phyloP scores from a whole-genome alignment of 2,113 vertebrate species.

The Nipponia nippon region DNA sequence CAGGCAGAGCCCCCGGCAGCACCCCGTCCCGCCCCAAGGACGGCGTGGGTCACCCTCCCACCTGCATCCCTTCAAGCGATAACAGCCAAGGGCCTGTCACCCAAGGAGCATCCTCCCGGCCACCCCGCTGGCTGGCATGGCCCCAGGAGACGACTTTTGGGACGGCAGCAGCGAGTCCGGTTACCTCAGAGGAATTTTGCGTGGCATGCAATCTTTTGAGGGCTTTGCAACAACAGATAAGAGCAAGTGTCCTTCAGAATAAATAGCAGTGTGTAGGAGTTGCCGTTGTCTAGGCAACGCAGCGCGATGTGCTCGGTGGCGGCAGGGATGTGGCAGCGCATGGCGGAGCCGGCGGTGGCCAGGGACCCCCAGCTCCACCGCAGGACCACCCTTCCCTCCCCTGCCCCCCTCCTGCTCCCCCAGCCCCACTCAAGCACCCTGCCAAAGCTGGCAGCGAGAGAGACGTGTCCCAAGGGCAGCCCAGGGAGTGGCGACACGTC shows the following conservation, averaged over 20 bases:
- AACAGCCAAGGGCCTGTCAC: neutral
- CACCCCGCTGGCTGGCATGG: fast-evolving
- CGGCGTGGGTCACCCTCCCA: neutral
- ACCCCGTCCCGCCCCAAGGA: neutral
- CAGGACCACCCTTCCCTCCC: neutral
- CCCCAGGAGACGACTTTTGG: neutral
- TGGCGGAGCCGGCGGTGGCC: neutral
- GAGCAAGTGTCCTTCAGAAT: slow-evolving; percentile 64
- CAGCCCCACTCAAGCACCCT: neutral
- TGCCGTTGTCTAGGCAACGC: slow-evolving; percentile 73
- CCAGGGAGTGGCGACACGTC: fast-evolving
- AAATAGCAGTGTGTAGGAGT: slow-evolving; percentile 67
- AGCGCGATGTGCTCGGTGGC: slow-evolving; percentile 29
- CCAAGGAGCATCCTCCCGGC: neutral
- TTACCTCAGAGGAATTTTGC: neutral
- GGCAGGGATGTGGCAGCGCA: neutral
- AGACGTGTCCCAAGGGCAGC: neutral
- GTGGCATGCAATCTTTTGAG: slow-evolving; percentile 9
- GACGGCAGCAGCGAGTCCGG: neutral
- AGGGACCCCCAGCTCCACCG: fast-evolving
- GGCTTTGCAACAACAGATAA: slow-evolving; percentile 46
- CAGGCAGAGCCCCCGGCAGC: neutral
- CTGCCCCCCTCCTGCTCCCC: neutral
- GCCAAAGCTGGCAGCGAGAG: fast-evolving
- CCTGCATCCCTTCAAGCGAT: fast-evolving